Evolutionary conservation across 1,140 invertebrate species (phyloP).

Genomic region (Eriosoma lanigerum): DNA sequence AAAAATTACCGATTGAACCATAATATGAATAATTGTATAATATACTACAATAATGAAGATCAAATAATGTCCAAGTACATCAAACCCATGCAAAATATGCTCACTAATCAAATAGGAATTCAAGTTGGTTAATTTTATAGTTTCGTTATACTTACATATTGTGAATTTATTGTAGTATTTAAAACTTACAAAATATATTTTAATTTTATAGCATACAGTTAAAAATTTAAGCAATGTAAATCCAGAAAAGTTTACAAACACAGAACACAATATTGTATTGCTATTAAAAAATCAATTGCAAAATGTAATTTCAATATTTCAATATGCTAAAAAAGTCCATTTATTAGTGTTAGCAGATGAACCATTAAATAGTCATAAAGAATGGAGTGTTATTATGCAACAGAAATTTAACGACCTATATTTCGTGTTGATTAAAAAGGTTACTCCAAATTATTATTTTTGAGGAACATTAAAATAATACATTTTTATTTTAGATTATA

Average conservation of each 20-base stretch:
- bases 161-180: neutral
- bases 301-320: neutral
- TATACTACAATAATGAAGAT: conserved; percentile 12
- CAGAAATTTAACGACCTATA: conserved; percentile 8
- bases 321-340: neutral
- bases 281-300: neutral
- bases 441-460: neutral
- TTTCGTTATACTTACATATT: neutral
- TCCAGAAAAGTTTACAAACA: neutral
- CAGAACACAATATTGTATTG: neutral
- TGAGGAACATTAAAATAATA: neutral
- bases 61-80: neutral
- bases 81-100: neutral
- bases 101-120: conserved; percentile 7
- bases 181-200: neutral
- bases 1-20: neutral
- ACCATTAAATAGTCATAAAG: neutral
- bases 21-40: neutral
- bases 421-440: conserved; percentile 30
- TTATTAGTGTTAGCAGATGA: neutral
- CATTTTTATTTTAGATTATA: neutral
- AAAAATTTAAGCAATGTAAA: neutral
- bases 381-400: conserved; percentile 34
- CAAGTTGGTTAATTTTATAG: neutral
- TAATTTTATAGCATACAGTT: neutral